phyloP scores from a whole-genome alignment of 2,797 vertebrate species.

The Anguilla obscura region DNA sequence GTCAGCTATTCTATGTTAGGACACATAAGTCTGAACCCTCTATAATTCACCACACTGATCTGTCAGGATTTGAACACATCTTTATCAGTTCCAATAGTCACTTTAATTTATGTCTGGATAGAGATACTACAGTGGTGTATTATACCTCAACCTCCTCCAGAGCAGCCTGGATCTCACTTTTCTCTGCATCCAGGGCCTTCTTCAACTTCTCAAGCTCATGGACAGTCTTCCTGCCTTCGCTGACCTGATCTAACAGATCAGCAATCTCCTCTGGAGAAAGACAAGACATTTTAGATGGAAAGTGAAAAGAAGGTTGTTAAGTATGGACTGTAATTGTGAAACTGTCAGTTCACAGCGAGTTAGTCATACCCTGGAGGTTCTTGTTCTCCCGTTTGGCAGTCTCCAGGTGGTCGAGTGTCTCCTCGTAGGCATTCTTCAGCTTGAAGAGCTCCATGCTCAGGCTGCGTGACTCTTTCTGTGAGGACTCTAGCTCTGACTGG shows the following conservation, averaged over 20 bases:
- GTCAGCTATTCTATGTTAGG: not conserved
- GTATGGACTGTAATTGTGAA: not conserved
- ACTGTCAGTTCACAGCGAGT: not conserved
- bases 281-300: not conserved
- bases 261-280: conserved; percentile 84
- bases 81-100: not conserved
- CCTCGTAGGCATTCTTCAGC: conserved; percentile 88
- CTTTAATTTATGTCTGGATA: not conserved
- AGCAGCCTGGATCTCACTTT: conserved; percentile 86
- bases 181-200: conserved; percentile 85
- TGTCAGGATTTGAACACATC: not conserved
- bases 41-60: not conserved
- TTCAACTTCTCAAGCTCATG: conserved; percentile 91
- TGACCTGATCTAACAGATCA: conserved; percentile 87
- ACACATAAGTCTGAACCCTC: not conserved
- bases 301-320: not conserved
- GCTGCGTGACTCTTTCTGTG: conserved; percentile 85
- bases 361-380: conserved; percentile 84
- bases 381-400: conserved; percentile 89
- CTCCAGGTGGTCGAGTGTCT: conserved; percentile 87
- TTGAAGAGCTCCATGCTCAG: conserved; percentile 92
- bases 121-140: conserved; percentile 55
- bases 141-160: conserved; percentile 89
- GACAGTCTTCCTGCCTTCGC: conserved; percentile 83
- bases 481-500: conserved; percentile 83